Evolutionary conservation across 2,113 vertebrate species (phyloP), one percentile per base, ranked within the genome.

Genomic region (Geothlypis trichas): DNA sequence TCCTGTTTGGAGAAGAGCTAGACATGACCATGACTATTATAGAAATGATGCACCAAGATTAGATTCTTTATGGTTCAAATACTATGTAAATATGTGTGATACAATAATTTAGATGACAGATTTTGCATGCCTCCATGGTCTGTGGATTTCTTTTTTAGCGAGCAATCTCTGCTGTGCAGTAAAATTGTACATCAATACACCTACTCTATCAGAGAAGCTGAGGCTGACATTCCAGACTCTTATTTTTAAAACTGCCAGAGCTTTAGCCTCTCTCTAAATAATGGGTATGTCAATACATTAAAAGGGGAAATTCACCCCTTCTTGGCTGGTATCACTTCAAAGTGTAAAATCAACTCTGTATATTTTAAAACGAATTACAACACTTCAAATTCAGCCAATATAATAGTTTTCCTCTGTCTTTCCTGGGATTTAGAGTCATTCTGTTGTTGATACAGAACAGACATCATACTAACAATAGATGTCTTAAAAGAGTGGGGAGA

Each of bases 401-500:
- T 68, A 87, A 78, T 65, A 1, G 22, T 54, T 91, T 81, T 91
- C 27, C 77, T 71, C 65, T 92, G 57, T 14, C 31, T 81, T 49
- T 84, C 20, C 22, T 67, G 44, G 5, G 8, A 15, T 57, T 92
- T 57, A 72, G 19, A 84, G 17, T 72, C 35, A 65, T 83, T 84
- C 73, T 88, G 76, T 37, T 87, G 71, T 47, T 93, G 47, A 84
- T 78, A 59, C 61, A 91, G 73, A 95, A 87, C 80, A 91, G 94
- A 82, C 41, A 80, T 91, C 33, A 17, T 79, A 31, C 89, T 95
- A 96, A 89, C 89, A 96, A 95, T 31, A 96, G 65, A 68, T 12
- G 86, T 82, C 69, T 78, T 89, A 44, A 92, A 66, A 89, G 81
- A 66, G 66, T 42, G 52, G 52, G 28, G 67, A 73, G 26, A 75